Conservation (phyloP, 2,888 invertebrate genomes). For the Strigamia crassipes region DNA sequence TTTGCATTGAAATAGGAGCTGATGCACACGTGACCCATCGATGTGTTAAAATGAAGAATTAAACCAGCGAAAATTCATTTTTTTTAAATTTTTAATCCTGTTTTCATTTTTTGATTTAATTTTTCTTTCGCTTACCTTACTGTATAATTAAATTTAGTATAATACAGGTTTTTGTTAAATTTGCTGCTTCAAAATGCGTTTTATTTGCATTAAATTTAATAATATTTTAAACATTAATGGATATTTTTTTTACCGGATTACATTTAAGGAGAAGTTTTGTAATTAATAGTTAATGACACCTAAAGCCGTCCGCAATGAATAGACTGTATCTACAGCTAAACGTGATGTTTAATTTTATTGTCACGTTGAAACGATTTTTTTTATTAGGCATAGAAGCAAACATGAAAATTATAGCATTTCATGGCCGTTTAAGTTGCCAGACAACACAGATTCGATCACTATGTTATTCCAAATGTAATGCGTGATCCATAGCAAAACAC, state of each 20-base stretch:
- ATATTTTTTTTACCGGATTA: background rate
- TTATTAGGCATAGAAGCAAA: background rate
- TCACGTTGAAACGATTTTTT: background rate
- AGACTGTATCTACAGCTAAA: background rate
- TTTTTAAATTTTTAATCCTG: too few species aligned
- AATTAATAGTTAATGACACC: background rate
- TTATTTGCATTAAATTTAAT: background rate
- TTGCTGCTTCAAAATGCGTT: too few species aligned
- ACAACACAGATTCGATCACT: constrained; percentile 11
- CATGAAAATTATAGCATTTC: constrained; percentile 6
- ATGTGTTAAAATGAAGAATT: too few species aligned
- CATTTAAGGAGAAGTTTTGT: background rate
- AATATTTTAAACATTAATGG: background rate
- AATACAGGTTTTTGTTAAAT: too few species aligned
- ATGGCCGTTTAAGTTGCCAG: background rate
- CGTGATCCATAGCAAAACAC: constrained; percentile 1
- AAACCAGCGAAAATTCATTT: too few species aligned
- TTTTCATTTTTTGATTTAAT: too few species aligned
- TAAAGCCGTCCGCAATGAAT: background rate
- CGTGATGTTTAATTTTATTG: background rate
- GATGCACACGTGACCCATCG: too few species aligned
- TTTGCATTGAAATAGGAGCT: too few species aligned
- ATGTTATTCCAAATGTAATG: background rate
- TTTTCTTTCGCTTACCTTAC: too few species aligned
- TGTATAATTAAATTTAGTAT: too few species aligned